Conservation (phyloP, 2,888 invertebrate species). For the Cheilosia impressa region DNA sequence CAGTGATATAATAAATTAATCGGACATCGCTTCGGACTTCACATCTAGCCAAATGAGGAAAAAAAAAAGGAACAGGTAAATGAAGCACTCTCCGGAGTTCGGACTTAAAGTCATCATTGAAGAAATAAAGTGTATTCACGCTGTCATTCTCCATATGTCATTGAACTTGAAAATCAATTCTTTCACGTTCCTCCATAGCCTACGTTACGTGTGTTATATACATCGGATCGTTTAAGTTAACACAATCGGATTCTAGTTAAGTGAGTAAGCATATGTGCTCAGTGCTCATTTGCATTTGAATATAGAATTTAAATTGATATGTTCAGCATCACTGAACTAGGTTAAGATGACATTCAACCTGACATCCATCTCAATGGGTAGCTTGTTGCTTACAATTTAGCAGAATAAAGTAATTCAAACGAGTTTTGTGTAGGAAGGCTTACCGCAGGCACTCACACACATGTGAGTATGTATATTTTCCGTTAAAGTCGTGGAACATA, state of each 20-base stretch:
- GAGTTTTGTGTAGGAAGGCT: slow-evolving; percentile 27
- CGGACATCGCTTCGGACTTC: slow-evolving; percentile 48
- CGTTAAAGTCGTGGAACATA: slow-evolving; percentile 12
- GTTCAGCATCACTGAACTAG: slow-evolving; percentile 47
- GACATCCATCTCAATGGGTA: slow-evolving; percentile 31
- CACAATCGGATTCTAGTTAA: slow-evolving; percentile 45
- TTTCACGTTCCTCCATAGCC: slow-evolving; percentile 53
- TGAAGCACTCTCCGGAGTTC: slow-evolving; percentile 27
- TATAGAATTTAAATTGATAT: slow-evolving; percentile 60
- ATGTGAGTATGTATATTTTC: background rate
- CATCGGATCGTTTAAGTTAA: slow-evolving; percentile 42
- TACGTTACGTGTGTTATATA: slow-evolving; percentile 10
- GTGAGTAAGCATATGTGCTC: slow-evolving; percentile 48
- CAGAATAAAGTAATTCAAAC: slow-evolving; percentile 37
- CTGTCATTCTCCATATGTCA: slow-evolving; percentile 62
- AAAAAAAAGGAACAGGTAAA: slow-evolving; percentile 57
- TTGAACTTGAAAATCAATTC: slow-evolving; percentile 69
- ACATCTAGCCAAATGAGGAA: slow-evolving; percentile 32
- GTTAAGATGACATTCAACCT: slow-evolving; percentile 68
- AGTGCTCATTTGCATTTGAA: slow-evolving; percentile 64
- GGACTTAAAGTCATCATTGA: slow-evolving; percentile 33
- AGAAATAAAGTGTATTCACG: slow-evolving; percentile 52
- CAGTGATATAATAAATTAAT: slow-evolving; percentile 38
- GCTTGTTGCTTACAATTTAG: background rate
- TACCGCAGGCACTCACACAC: background rate